These are phyloP conservation scores for Tachysurus fulvidraco DNA, from an alignment of 2,113 vertebrate genomes.

Conservation along the genomic window DNA sequence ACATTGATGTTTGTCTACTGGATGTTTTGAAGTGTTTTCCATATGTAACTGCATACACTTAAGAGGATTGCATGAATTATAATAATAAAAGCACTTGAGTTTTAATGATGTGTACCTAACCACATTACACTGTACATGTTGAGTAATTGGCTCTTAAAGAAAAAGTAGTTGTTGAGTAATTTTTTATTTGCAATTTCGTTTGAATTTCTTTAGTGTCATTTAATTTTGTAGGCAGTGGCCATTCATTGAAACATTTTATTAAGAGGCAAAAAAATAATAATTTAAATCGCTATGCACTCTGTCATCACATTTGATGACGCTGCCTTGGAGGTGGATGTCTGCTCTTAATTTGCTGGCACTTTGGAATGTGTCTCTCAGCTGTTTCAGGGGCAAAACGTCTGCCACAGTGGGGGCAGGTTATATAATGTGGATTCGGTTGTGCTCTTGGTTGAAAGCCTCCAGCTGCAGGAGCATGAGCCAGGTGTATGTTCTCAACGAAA, in stretches of 20 bases:
- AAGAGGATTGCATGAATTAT: slow-evolving; percentile 26
- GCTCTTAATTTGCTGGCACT: slow-evolving; percentile 74
- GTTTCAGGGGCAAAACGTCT: slow-evolving; percentile 72
- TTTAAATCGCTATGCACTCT: neutral
- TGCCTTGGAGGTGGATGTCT: slow-evolving; percentile 67
- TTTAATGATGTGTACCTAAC: neutral
- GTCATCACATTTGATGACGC: slow-evolving; percentile 23
- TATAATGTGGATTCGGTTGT: slow-evolving; percentile 68
- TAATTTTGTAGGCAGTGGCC: neutral
- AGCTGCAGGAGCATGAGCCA: slow-evolving; percentile 60
- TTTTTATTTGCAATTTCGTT: neutral
- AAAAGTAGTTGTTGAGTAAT: too few species aligned
- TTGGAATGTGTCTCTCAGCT: slow-evolving; percentile 75
- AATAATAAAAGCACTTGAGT: slow-evolving; percentile 22
- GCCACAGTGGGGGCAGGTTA: slow-evolving; percentile 75
- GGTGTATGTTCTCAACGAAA: slow-evolving; percentile 66
- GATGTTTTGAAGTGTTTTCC: slow-evolving; percentile 15
- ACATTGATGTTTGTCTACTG: slow-evolving; percentile 1
- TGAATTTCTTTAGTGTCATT: neutral
- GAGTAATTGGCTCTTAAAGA: neutral
- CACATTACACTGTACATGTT: neutral
- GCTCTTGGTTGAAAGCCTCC: slow-evolving; percentile 55
- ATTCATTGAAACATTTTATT: neutral
- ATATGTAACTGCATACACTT: slow-evolving; percentile 6
- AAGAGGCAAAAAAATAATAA: neutral